Percentiles rank a stretch among this genome's conserved stretches.
Conservation (phyloP, 2,888 invertebrate species). For the Pterostichus madidus region DNA sequence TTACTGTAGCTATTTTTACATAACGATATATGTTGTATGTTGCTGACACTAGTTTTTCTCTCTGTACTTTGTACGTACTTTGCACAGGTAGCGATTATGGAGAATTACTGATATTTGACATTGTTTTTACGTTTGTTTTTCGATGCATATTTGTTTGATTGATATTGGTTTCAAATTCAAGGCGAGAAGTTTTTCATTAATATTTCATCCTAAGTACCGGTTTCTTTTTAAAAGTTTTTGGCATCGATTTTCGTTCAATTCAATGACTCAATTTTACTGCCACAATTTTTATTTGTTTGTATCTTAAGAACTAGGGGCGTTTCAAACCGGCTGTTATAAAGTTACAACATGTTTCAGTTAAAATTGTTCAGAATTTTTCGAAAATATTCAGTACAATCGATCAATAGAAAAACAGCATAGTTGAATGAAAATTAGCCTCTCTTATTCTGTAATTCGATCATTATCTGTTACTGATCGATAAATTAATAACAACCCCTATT, state of each 20-base stretch:
- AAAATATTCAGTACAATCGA: no score
- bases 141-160: neutral
- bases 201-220: neutral
- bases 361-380: no score
- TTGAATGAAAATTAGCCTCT: no score
- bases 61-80: conserved; percentile 20
- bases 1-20: conserved; percentile 8
- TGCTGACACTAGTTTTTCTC: conserved; percentile 40
- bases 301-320: neutral
- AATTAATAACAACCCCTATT: no score
- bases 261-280: neutral
- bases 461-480: no score
- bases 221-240: neutral
- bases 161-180: neutral
- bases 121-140: conserved; percentile 2
- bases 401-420: no score
- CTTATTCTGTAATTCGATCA: no score
- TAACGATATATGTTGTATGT: conserved; percentile 23
- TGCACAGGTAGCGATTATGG: conserved; percentile 43
- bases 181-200: neutral
- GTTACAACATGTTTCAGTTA: no score
- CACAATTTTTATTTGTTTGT: conserved; percentile 8
- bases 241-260: conserved; percentile 8
- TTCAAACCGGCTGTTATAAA: neutral
- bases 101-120: conserved; percentile 36